These are phyloP conservation scores for Panthera tigris DNA, from an alignment of 2,113 vertebrate genomes.

Conservation along the genomic window DNA sequence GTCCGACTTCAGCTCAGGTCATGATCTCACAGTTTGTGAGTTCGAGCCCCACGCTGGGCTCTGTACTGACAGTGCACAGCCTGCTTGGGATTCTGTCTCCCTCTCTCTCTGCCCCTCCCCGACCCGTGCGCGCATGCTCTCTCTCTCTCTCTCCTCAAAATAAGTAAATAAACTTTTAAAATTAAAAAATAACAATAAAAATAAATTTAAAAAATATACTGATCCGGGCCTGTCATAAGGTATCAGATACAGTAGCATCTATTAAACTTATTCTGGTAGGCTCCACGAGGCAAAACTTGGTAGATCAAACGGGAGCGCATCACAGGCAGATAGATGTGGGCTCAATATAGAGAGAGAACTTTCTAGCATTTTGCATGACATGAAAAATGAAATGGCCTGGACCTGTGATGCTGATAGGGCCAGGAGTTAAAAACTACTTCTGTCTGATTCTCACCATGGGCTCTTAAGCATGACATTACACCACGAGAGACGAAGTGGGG, in stretches of 20 bases:
- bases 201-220: too few relatives aligned
- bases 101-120: too few relatives aligned
- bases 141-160: too few relatives aligned
- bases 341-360: neutral
- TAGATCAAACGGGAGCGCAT: neutral
- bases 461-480: neutral
- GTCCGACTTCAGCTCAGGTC: too few relatives aligned
- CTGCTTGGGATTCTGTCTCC: too few relatives aligned
- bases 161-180: too few relatives aligned
- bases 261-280: neutral
- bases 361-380: neutral
- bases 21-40: too few relatives aligned
- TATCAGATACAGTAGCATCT: neutral
- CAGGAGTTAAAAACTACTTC: neutral
- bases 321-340: neutral
- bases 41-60: too few relatives aligned
- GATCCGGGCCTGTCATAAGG: conserved; percentile 22
- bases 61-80: too few relatives aligned
- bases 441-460: neutral
- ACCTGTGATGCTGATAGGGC: neutral
- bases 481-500: neutral
- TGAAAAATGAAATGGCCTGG: conserved; percentile 22
- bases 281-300: neutral
- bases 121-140: too few relatives aligned
- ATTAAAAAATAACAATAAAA: too few relatives aligned